Evolutionary conservation across 1,140 invertebrate species (phyloP), one percentile per base, ranked within the genome.

Genomic region (Drosophila micromelanica): DNA sequence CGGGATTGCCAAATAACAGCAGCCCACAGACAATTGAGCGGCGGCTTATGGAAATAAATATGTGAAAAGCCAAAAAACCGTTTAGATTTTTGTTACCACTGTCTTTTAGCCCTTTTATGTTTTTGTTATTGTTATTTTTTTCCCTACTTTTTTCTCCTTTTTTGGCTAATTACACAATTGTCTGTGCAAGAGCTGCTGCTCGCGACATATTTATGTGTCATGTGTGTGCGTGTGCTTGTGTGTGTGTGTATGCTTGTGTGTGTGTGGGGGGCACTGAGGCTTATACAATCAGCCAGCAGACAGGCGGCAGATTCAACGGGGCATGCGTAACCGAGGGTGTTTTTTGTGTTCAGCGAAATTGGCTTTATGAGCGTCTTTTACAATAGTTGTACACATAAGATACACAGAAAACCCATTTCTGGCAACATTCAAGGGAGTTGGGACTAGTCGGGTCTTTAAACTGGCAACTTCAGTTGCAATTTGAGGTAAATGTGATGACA

Each of bases 101-200:
- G 59, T 49, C 56, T 40, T 32, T 40, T 13, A 38, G 37, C 52
- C 38, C 49, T 69, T 72, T 62, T 20, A 20, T 20, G 2, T 20
- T 20, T 20, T 20, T 20, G 20, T 20, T 20, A n/a, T 20, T 1
- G 1, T 20, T 20, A 2, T 20, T 40, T 49, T 64, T 38, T 64
- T 51, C 27, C 32, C 7, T 42, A 5, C 43, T 27, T 37, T n/a
- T 38, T n/a, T 57, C 46, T 68, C 70, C 62, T 32, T 70, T 68
- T 69, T 68, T 78, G 64, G 76, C 85, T 87, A 87, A 87, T 87
- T 87, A 74, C 84, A 82, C 84, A 87, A 89, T 87, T 87, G 84
- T 87, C 84, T 87, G 38, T 70, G 72, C 59, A 70, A 71, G 67
- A 60, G 54, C 38, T 62, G 46, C 56, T 2, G 49, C 43, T 42